phyloP scores from a whole-genome alignment of 2,113 vertebrate genomes.

The Rhagologus leucostigma region DNA sequence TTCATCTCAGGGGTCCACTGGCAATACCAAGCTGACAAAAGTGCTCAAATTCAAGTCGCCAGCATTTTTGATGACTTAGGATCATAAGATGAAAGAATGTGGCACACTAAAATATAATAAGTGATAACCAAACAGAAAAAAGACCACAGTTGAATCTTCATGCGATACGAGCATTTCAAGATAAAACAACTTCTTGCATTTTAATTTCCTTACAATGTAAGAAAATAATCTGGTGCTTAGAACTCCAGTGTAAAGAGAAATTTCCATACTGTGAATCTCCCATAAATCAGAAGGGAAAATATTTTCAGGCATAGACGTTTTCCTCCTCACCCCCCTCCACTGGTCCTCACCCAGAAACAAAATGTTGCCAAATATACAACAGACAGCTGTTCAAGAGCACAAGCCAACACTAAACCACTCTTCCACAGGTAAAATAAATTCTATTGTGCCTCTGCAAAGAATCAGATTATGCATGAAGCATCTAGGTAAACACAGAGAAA shows the following conservation, averaged over 20 bases:
- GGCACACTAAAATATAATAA: neutral
- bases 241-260: neutral
- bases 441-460: slow-evolving; percentile 1
- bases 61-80: neutral
- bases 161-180: neutral
- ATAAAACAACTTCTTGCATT: neutral
- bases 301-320: neutral
- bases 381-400: slow-evolving; percentile 35
- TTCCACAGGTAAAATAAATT: slow-evolving; percentile 48
- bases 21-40: neutral
- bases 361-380: slow-evolving; percentile 11
- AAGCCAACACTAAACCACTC: neutral
- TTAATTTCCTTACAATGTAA: neutral
- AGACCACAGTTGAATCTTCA: neutral
- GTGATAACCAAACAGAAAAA: neutral
- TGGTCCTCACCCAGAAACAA: slow-evolving; percentile 13
- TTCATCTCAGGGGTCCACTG: neutral
- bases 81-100: neutral
- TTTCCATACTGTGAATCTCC: neutral
- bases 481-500: slow-evolving; percentile 13
- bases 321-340: neutral
- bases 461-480: neutral
- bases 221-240: neutral
- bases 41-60: neutral
- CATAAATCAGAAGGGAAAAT: neutral